Base-by-base conservation (phyloP, 2,113 vertebrate species). In the Otus sunia region DNA sequence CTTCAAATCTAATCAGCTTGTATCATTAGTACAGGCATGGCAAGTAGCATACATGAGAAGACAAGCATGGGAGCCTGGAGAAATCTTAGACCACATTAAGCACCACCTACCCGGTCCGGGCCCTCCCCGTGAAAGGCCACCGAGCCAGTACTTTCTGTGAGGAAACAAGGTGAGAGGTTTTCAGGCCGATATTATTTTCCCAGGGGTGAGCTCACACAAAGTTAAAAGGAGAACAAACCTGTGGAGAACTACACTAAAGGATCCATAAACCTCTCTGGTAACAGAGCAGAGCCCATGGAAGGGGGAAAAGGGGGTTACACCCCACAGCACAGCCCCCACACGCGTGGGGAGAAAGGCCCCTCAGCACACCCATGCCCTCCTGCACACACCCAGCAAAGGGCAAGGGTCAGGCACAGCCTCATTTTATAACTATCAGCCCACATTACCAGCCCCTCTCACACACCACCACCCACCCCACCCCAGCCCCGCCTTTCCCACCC, bases 281-380 rank as follows among this genome's bases (percentile, higher is more conserved):
- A 13, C 0, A 1, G 2, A 2, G 37, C 64, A 34, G 20, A 25
- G 41, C 27, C 37, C 2, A 59, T 0, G 0, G 25, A 6, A n/a
- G 8, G 15, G 25, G 4, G 9, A 34, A 32, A 34, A 39, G 16
- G 26, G 12, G 12, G 1, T 27, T 9, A 10, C 21, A 10, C 5
- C 5, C 45, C 53, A 5, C 3, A 4, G n/a, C 64, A 10, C 32
- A 9, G 53, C 30, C 27, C 19, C 12, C 3, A 16, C 3, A 0
- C 0, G 18, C 7, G 1, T 1, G 9, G 27, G 6, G 23, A 2
- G 14, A 2, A 5, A 4, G 6, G 10, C 13, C 8, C 23, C 73
- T 43, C 25, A 2, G 29, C 10, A 0, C 52, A 2, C 23, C 2
- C 27, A 18, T 1, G 3, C 32, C 18, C 25, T 17, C 52, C 60